A percentile compares a stretch with the other conserved stretches of the same genome.
These are phyloP conservation scores for Hemibagrus wyckioides DNA, from an alignment of 2,113 vertebrate species.

Conservation along the genomic window DNA sequence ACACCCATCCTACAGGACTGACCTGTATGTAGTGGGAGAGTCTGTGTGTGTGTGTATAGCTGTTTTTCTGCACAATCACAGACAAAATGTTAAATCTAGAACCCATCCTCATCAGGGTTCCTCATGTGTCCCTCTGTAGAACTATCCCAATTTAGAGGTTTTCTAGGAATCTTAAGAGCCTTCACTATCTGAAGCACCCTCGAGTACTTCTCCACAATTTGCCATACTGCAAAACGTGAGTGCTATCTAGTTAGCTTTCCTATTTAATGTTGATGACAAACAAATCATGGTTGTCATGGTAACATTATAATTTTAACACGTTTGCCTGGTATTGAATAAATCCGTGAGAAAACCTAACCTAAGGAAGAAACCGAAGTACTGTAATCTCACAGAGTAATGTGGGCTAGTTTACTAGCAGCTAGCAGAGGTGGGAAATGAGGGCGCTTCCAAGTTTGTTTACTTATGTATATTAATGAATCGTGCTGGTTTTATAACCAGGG, in stretches of 20 bases:
- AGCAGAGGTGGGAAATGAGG: not conserved
- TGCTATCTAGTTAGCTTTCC: not conserved
- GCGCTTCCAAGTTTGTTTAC: not conserved
- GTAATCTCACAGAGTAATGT: not conserved
- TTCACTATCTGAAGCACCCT: not conserved
- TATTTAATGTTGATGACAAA: not conserved
- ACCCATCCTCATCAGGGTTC: not conserved
- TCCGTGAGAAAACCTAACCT: not conserved
- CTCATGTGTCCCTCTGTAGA: not conserved
- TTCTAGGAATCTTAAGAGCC: not conserved
- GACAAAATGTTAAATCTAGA: not conserved
- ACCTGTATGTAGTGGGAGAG: not conserved
- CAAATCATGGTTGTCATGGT: not conserved
- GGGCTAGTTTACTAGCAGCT: not conserved
- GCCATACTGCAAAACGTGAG: not conserved
- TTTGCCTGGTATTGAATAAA: not conserved
- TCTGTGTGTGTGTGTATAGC: not conserved
- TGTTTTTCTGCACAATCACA: slow-evolving; percentile 11
- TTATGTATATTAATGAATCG: not conserved
- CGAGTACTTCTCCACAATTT: not conserved
- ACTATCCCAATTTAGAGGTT: not conserved
- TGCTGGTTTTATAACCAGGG: not conserved
- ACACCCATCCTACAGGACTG: not conserved
- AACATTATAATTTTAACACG: not conserved
- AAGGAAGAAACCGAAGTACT: not conserved